Base-by-base conservation (phyloP, 2,797 vertebrate genomes). In the Rhincodon typus region DNA sequence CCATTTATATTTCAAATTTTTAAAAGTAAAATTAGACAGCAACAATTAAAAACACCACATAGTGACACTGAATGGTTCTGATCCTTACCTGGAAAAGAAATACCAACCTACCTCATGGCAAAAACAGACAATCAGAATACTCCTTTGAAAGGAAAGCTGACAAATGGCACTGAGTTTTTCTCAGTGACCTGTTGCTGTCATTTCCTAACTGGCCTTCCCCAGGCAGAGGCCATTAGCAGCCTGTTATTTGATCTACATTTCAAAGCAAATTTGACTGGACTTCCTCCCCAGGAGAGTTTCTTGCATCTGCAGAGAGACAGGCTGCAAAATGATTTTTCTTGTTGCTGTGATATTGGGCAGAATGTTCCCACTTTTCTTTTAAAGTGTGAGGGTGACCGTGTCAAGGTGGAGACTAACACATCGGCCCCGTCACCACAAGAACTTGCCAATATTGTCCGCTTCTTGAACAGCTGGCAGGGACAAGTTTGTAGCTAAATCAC, bases 221-320 rank as follows among this genome's bases (percentile, higher is more conserved):
- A 77, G 94, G 94, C 94, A 95, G 70, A 30, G 17, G 7, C 70
- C 94, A 77, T 77, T 95, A 95, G 74, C 46, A n/a, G 94, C 69
- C 94, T 95, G 94, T 77, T 95, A 95, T 77, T 95, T 95, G 77
- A 95, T 95, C 70, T 95, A 95, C 70, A 95, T 77, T 95, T 95
- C 94, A 95, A 95, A 95, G 94, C 46, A 95, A 57, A 74, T 95
- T 77, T n/a, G 46, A 46, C 70, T 50, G 72, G 50, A 46, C 42
- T 53, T 53, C 94, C 25, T 53, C 34, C 94, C 94, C 69, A 77
- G 66, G 90, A 93, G 70, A 70, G 67, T 57, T 74, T 77, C 25
- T 34, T 57, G 46, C 30, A 21, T 77, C 94, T 74, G 94, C 53
- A 50, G 50, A 77, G 94, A 72, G 5, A 19, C 46, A 77, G 70